These are phyloP conservation scores for Philopotamus ludificatus DNA, from an alignment of 1,140 invertebrate genomes.

Conservation along the genomic window DNA sequence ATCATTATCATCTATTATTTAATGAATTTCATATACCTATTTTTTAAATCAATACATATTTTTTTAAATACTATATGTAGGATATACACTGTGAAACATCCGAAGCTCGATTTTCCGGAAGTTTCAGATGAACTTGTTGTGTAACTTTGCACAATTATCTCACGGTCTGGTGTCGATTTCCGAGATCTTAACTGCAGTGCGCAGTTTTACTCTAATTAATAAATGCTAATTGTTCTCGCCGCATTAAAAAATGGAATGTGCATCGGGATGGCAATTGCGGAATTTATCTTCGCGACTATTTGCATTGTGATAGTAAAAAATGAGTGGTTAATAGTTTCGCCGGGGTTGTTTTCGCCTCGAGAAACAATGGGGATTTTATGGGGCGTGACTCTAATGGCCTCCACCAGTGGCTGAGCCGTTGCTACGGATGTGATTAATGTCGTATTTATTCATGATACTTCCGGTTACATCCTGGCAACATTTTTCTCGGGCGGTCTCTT, in stretches of 20 bases:
- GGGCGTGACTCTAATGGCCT: constrained; percentile 32
- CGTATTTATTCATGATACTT: constrained; percentile 40
- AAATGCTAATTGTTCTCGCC: too few species aligned
- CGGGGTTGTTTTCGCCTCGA: constrained; percentile 22
- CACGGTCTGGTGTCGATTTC: too few species aligned
- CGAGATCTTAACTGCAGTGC: too few species aligned
- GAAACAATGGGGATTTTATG: constrained; percentile 36
- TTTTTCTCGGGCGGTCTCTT: neutral
- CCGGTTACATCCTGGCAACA: constrained; percentile 20
- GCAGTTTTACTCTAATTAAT: too few species aligned
- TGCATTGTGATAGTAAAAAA: constrained; percentile 34
- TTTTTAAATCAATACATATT: too few species aligned
- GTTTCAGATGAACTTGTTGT: too few species aligned
- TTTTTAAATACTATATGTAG: too few species aligned
- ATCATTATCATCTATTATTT: too few species aligned
- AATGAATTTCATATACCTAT: too few species aligned
- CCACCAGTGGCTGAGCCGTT: constrained; percentile 3
- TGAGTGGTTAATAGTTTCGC: constrained; percentile 31
- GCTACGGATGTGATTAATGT: constrained; percentile 39
- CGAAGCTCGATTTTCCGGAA: too few species aligned
- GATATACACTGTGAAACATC: too few species aligned
- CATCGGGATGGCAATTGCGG: neutral
- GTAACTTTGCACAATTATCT: too few species aligned
- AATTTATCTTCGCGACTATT: constrained; percentile 13
- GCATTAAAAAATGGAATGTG: neutral